Evolutionary conservation across 2,797 vertebrate genomes (phyloP).

Genomic region (Betta splendens): DNA sequence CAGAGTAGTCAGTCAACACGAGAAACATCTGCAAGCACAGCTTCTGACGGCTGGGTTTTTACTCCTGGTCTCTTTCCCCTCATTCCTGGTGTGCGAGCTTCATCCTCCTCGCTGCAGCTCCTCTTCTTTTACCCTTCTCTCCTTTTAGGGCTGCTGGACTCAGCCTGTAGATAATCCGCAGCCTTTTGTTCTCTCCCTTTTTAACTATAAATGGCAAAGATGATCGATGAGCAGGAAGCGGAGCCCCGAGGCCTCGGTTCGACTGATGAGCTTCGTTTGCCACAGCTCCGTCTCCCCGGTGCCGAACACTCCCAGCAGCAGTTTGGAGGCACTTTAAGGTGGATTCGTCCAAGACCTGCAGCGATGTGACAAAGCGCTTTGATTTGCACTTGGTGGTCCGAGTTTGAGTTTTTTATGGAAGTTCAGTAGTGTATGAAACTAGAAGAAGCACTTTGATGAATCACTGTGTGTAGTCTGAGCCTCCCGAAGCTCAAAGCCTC

Average conservation of each 20-base stretch:
- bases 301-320: constrained; percentile 27
- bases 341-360: constrained; percentile 43
- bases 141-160: constrained; percentile 50
- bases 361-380: constrained; percentile 25
- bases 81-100: constrained; percentile 31
- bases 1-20: no score
- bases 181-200: constrained; percentile 63
- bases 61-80: constrained; percentile 16
- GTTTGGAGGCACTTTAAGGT: constrained; percentile 16
- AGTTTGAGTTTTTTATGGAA: constrained; percentile 12
- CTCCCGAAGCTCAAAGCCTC: constrained; percentile 13
- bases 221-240: constrained; percentile 50
- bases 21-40: no score
- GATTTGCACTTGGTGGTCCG: constrained; percentile 46
- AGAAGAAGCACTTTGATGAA: constrained; percentile 34
- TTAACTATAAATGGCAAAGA: constrained; percentile 62
- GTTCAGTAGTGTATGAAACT: constrained; percentile 14
- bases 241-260: constrained; percentile 31
- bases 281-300: constrained; percentile 2
- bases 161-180: constrained; percentile 35
- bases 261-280: constrained; percentile 42
- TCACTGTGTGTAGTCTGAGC: constrained; percentile 25
- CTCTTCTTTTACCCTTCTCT: constrained; percentile 42
- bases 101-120: constrained; percentile 23
- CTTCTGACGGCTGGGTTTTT: no score